A percentile compares a stretch with the other conserved stretches of the same genome.
These are phyloP conservation scores for Brachypalpus laphriformis DNA, from an alignment of 2,888 invertebrate species.

Conservation along the genomic window DNA sequence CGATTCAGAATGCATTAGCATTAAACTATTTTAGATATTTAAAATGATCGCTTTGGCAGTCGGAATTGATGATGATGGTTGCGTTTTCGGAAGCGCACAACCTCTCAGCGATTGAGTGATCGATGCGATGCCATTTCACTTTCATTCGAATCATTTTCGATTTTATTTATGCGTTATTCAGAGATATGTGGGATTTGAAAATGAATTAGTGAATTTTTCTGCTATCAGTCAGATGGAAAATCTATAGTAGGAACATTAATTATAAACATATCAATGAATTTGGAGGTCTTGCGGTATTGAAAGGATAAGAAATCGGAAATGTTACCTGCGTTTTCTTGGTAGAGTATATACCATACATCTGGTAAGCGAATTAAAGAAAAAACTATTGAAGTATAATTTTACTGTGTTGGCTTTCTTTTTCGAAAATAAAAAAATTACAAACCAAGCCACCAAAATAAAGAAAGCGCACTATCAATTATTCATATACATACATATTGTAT, in stretches of 20 bases:
- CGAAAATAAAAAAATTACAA: too few species aligned
- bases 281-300: background rate
- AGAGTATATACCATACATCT: too few species aligned
- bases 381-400: too few species aligned
- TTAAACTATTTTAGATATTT: constrained; percentile 58
- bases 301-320: too few species aligned
- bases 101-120: background rate
- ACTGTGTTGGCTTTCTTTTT: too few species aligned
- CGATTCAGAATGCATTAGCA: constrained; percentile 69
- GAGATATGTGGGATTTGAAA: constrained; percentile 8
- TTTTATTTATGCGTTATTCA: background rate
- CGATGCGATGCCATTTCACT: constrained; percentile 37
- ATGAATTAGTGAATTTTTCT: background rate
- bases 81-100: constrained; percentile 42
- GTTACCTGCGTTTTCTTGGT: too few species aligned
- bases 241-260: background rate
- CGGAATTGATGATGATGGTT: constrained; percentile 4
- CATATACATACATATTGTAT: too few species aligned
- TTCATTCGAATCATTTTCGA: constrained; percentile 31
- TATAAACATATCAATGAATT: constrained; percentile 1
- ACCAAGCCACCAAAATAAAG: too few species aligned
- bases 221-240: constrained; percentile 28
- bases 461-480: too few species aligned
- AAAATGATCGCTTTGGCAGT: constrained; percentile 55
- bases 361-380: too few species aligned